Evolutionary conservation across 2,113 vertebrate species (phyloP).

Genomic region (Aix galericulata): DNA sequence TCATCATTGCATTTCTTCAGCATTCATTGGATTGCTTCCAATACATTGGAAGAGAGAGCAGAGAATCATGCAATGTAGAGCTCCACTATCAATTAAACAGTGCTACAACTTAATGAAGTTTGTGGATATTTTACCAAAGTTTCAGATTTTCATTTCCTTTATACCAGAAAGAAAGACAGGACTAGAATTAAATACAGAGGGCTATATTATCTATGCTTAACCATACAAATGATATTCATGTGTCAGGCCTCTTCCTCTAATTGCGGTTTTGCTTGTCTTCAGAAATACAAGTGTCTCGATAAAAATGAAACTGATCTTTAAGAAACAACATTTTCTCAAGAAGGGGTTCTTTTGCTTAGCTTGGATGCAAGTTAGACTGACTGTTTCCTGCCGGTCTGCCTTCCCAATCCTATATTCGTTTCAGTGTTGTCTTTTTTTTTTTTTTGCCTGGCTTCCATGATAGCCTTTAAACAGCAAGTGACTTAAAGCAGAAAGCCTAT

Average conservation of each 20-base stretch:
- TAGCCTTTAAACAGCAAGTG: background rate
- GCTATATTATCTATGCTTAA: slow-evolving; percentile 48
- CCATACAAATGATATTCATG: slow-evolving; percentile 52
- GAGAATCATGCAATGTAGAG: background rate
- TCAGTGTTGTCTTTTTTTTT: too few relatives aligned
- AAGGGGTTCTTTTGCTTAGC: slow-evolving; percentile 14
- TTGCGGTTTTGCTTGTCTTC: slow-evolving; percentile 66
- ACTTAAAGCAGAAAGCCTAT: background rate
- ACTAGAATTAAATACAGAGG: slow-evolving; percentile 54
- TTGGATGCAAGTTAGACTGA: too few relatives aligned
- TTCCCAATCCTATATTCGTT: too few relatives aligned
- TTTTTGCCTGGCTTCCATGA: background rate
- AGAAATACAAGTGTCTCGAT: slow-evolving; percentile 61
- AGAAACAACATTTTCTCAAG: slow-evolving; percentile 57
- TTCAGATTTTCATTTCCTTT: slow-evolving; percentile 64
- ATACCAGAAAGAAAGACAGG: background rate
- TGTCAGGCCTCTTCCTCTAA: slow-evolving; percentile 57
- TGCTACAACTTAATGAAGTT: slow-evolving; percentile 45
- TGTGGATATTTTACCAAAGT: slow-evolving; percentile 49
- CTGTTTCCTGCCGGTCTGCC: too few relatives aligned
- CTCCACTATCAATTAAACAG: slow-evolving; percentile 45
- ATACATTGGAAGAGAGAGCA: background rate
- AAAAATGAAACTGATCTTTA: slow-evolving; percentile 57
- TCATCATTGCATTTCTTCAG: background rate
- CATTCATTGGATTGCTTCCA: too few relatives aligned